Evolutionary conservation across 2,888 invertebrate genomes (phyloP).

Genomic region (Hedychridium roseum): DNA sequence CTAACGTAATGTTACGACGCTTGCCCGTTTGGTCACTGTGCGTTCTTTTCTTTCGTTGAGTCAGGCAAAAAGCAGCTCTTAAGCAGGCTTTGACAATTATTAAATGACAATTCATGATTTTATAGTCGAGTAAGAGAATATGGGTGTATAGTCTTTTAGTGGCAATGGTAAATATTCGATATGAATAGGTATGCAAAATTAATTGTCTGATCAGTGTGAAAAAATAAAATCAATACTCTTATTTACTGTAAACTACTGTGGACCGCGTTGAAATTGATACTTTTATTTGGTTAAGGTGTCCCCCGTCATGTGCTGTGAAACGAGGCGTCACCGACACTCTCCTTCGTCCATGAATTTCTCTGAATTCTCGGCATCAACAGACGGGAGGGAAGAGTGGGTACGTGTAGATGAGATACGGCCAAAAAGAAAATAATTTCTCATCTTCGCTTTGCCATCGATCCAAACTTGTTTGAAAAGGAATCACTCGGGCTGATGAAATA

Average conservation of each 20-base stretch:
- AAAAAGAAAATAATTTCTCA: constrained; percentile 5
- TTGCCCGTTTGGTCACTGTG: too few relatives aligned
- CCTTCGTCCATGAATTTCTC: constrained; percentile 6
- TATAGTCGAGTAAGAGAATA: constrained; percentile 31
- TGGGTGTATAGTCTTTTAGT: constrained; percentile 27
- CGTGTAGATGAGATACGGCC: constrained; percentile 18
- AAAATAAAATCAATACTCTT: constrained; percentile 53
- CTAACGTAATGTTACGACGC: constrained; percentile 2
- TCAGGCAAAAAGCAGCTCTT: not conserved
- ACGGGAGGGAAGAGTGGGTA: constrained; percentile 12
- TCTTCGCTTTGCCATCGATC: not conserved
- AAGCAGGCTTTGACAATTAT: too few relatives aligned
- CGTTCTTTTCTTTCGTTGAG: constrained; percentile 1
- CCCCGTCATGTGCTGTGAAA: constrained; percentile 18
- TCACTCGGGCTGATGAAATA: constrained; percentile 17
- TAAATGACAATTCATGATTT: constrained; percentile 38
- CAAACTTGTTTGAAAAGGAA: too few relatives aligned
- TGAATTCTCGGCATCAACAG: constrained; percentile 21
- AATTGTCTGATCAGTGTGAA: constrained; percentile 46
- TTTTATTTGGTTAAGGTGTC: constrained; percentile 35
- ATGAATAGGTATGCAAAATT: constrained; percentile 45
- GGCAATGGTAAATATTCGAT: constrained; percentile 33
- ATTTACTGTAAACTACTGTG: constrained; percentile 56
- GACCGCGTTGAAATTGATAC: constrained; percentile 55
- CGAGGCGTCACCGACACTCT: not conserved